Evolutionary conservation across 2,888 invertebrate species (phyloP).

Genomic region (Calliphora vomitoria): DNA sequence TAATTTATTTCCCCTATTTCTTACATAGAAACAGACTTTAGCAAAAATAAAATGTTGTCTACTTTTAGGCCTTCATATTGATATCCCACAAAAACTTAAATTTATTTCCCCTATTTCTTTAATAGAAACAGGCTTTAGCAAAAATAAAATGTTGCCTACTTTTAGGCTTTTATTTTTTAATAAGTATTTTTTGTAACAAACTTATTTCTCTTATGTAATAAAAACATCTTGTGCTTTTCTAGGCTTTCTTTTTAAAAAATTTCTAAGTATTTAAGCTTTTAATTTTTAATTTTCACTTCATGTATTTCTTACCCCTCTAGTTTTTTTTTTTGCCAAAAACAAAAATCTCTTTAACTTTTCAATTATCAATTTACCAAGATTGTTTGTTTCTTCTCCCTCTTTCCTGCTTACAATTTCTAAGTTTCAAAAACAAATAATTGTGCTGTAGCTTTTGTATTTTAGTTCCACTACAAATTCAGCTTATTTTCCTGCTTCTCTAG

Average conservation of each 20-base stretch:
- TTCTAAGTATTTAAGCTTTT: background rate
- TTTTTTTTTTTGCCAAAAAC: background rate
- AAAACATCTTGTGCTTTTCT: no score
- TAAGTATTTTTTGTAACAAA: no score
- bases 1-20: no score
- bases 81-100: no score
- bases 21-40: no score
- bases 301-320: background rate
- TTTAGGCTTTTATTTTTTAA: no score
- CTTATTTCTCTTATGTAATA: no score
- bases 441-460: slow-evolving; percentile 37
- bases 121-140: no score
- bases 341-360: slow-evolving; percentile 51
- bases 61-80: no score
- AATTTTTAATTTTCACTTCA: background rate
- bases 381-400: slow-evolving; percentile 8
- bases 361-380: slow-evolving; percentile 62
- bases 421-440: slow-evolving; percentile 64
- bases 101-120: no score
- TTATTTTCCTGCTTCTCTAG: slow-evolving; percentile 6
- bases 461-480: background rate
- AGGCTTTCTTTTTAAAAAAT: background rate
- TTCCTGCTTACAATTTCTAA: background rate
- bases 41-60: no score
- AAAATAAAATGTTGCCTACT: no score